phyloP scores from a whole-genome alignment of 2,797 vertebrate species.

The Spatula clypeata region DNA sequence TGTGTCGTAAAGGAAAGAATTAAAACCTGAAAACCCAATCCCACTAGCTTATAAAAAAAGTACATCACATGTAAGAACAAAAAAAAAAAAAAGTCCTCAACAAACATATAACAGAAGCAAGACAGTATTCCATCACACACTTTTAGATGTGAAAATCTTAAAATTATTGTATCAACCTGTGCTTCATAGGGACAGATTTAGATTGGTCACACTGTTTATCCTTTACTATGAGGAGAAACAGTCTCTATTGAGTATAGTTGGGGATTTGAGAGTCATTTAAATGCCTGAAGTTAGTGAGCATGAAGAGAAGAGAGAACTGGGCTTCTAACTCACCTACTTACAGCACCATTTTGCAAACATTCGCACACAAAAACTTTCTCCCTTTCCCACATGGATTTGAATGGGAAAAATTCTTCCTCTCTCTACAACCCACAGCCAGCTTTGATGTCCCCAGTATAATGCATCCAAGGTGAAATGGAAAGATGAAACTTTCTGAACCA shows the following conservation, averaged over 20 bases:
- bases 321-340: neutral
- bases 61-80: neutral
- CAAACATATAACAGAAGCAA: neutral
- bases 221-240: neutral
- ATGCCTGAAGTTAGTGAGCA: neutral
- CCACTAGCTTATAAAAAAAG: neutral
- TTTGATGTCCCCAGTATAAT: neutral
- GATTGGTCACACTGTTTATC: neutral
- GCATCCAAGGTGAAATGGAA: neutral
- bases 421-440: neutral
- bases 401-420: neutral
- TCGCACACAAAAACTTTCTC: neutral
- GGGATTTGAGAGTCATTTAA: neutral
- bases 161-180: neutral
- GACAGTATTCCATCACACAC: neutral
- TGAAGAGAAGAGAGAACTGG: neutral
- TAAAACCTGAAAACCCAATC: neutral
- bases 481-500: neutral
- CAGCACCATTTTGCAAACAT: neutral
- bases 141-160: neutral
- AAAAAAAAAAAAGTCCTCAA: neutral
- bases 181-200: neutral
- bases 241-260: fast-evolving
- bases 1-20: neutral
- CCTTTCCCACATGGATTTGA: neutral